Percentiles rank a stretch among this genome's conserved stretches.
phyloP scores from a whole-genome alignment of 2,113 vertebrate genomes.

The Rhynchomys soricoides region DNA sequence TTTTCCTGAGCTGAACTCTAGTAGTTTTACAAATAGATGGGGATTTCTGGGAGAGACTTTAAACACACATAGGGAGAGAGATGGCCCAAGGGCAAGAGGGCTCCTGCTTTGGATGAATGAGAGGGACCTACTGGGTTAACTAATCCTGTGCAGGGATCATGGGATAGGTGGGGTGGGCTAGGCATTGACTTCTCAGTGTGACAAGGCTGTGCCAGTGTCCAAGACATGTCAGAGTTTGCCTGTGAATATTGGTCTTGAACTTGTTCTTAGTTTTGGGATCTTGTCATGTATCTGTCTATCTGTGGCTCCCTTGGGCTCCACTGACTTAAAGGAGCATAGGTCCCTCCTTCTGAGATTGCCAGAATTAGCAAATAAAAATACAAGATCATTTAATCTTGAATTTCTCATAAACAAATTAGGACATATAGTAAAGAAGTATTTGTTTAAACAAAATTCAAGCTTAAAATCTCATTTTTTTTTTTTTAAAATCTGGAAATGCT shows the following conservation, averaged over 20 bases:
- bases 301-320: too few relatives aligned
- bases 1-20: background rate
- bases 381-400: background rate
- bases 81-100: background rate
- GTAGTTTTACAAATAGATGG: background rate
- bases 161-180: background rate
- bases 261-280: background rate
- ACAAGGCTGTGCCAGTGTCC: background rate
- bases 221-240: background rate
- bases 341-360: background rate
- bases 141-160: background rate
- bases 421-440: background rate
- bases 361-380: slow-evolving; percentile 22
- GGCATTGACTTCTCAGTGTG: background rate
- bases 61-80: background rate
- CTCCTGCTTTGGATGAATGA: too few relatives aligned
- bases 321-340: background rate
- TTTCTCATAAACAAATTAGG: background rate
- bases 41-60: background rate
- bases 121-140: background rate
- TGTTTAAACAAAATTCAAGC: background rate
- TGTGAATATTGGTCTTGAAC: background rate
- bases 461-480: background rate
- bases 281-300: background rate
- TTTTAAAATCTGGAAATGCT: background rate